Base-by-base conservation (phyloP, 2,113 vertebrate species). In the Mesocricetus auratus region DNA sequence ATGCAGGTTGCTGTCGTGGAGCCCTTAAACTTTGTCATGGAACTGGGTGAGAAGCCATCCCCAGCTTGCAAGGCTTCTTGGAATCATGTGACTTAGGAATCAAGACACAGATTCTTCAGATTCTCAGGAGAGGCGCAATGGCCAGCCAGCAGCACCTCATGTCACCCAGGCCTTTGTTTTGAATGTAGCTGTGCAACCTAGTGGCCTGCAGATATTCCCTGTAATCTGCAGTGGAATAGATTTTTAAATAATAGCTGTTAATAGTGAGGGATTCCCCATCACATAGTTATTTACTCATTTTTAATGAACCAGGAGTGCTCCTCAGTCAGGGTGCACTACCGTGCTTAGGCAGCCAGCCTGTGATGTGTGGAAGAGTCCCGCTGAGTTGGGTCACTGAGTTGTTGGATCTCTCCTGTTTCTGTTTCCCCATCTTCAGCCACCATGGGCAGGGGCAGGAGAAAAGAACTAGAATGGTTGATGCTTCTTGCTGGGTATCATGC, bases 31-130 rank as follows among this genome's bases (percentile, higher is more conserved):
- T 69, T 86, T 36, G 77, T 36, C 12, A 26, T 50, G 26, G 26
- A 95, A 73, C 45, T 74, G 47, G 36, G 36, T 82, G 29, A 47
- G 66, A 60, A 78, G 85, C 8, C 7, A 3, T 50, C 66, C 22
- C 78, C 73, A 10, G 47, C 78, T 95, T 90, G 39, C 58, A 81
- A 89, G 68, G 31, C 66, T 91, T 86, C 53, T 58, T 47, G 62
- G 47, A 36, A 31, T 73, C 78, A 17, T 15, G 66, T 90, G 62
- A 53, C 60, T n/a, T 85, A 39, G 60, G 39, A 95, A 86, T 82
- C 64, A 88, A 86, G 36, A 93, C 77, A 78, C 26, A 89, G 10
- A 73, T 17, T 78, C 91, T 96, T 73, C 69, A 78, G 53, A 66
- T 31, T n/a, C 16, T 58, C 13, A 8, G 22, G 50, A 94, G 29